These are phyloP conservation scores for Lobophora halterata DNA, from an alignment of 2,888 invertebrate species.

Conservation along the genomic window DNA sequence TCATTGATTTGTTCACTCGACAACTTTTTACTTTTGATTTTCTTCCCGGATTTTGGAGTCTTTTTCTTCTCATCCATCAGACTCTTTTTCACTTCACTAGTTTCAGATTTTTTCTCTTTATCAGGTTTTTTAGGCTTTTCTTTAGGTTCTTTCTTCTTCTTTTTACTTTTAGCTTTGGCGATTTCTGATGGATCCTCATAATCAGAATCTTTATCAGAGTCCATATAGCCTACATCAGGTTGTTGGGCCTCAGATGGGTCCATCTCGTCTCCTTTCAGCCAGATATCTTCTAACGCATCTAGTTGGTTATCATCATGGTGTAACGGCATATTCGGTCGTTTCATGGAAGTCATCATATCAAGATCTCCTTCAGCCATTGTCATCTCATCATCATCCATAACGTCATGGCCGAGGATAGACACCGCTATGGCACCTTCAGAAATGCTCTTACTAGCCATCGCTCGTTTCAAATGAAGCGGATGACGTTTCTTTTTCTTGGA, in stretches of 20 bases:
- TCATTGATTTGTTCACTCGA: conserved; percentile 57
- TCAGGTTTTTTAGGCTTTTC: conserved; percentile 35
- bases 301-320: conserved; percentile 86
- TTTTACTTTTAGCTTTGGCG: conserved; percentile 21
- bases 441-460: conserved; percentile 77
- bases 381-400: conserved; percentile 78
- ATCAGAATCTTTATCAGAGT: conserved; percentile 73
- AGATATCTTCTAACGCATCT: conserved; percentile 88
- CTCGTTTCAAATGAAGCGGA: conserved; percentile 81
- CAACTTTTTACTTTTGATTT: conserved; percentile 58
- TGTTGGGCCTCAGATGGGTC: conserved; percentile 76
- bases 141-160: conserved; percentile 53
- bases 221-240: conserved; percentile 74
- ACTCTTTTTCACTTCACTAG: conserved; percentile 28
- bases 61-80: conserved; percentile 28
- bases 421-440: conserved; percentile 82
- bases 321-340: conserved; percentile 63
- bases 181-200: conserved; percentile 54
- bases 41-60: conserved; percentile 38
- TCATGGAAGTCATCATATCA: conserved; percentile 77
- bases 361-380: conserved; percentile 78
- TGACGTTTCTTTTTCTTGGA: conserved; percentile 83
- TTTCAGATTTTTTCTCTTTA: conserved; percentile 25
- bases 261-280: conserved; percentile 90
- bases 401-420: conserved; percentile 80